Base-by-base conservation (phyloP, 2,797 vertebrate genomes). In the Glyptemys insculpta region DNA sequence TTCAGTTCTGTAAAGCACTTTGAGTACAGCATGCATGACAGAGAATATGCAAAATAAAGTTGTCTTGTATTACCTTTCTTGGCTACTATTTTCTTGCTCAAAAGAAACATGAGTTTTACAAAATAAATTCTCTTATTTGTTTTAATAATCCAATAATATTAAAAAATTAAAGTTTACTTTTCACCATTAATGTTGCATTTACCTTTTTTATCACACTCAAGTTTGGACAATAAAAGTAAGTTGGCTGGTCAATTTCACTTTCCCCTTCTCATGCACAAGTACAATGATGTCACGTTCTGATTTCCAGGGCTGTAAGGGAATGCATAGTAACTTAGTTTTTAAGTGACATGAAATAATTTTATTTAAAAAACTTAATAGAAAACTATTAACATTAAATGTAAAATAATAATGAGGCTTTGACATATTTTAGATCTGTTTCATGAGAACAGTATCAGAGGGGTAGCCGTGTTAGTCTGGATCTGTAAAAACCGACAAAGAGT, bases 141-240 rank as follows among this genome's bases (percentile, higher is more conserved):
- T 83, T n/a, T 37, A 90, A 59, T 44, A 21, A 82, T n/a, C 47
- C 68, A 14, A 3, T 7, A 4, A 57, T 87, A 91, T 54, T 44
- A 31, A 59, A 41, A 12, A 87, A 23, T 10, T 41, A 23, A 81
- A 52, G 37, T 54, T 93, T 57, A 0, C 1, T 91, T 87, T 80
- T 53, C 41, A 81, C 8, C 29, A 6, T 81, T 85, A 72, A 59
- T 25, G 47, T 16, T 14, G 8, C 31, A 76, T 85, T 74, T 91
- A 59, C 15, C 25, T 82, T 83, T 31, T 34, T 23, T 5, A 59
- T 29, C 65, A 83, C 25, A 86, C 5, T 52, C 18, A 85, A 11
- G 25, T 34, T 52, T n/a, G 0, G 0, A 16, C 8, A 80, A 2
- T 29, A 5, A 12, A 41, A 1, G n/a, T 2, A 94, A 27, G n/a